A percentile compares a stretch with the other conserved stretches of the same genome.
phyloP scores from a whole-genome alignment of 2,888 invertebrate genomes.

The Phortica magna region DNA sequence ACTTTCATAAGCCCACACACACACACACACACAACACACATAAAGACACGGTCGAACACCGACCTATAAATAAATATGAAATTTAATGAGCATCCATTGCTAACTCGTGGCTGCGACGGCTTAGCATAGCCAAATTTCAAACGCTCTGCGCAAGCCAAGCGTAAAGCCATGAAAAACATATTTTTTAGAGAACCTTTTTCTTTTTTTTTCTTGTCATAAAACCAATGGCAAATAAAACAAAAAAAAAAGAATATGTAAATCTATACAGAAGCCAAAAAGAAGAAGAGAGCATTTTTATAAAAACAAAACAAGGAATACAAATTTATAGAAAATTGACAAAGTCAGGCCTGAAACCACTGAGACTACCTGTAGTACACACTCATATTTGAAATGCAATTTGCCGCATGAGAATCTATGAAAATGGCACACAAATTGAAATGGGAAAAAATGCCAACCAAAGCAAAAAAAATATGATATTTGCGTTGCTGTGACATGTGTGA shows the following conservation, averaged over 20 bases:
- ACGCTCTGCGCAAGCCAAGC: conserved; percentile 14
- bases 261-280: not conserved
- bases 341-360: conserved; percentile 1
- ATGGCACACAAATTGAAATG: not conserved
- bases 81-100: conserved; percentile 37
- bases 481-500: not conserved
- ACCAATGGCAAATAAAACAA: conserved; percentile 3
- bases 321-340: conserved; percentile 8
- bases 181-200: conserved; percentile 6
- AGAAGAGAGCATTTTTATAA: not conserved
- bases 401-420: not conserved
- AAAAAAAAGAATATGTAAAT: not conserved
- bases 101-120: conserved; percentile 1
- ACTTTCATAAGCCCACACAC: conserved; percentile 35
- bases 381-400: conserved; percentile 11
- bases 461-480: too few relatives aligned
- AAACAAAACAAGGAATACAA: not conserved
- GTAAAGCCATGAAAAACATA: conserved; percentile 16
- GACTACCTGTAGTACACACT: conserved; percentile 7
- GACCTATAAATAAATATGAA: conserved; percentile 32
- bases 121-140: conserved; percentile 8
- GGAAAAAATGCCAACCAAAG: not conserved
- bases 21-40: conserved; percentile 28
- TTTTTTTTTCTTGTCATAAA: not conserved
- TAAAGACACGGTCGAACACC: conserved; percentile 14